Evolutionary conservation across 2,888 invertebrate species (phyloP).

Genomic region (Bursaphelenchus okinawaensis): DNA sequence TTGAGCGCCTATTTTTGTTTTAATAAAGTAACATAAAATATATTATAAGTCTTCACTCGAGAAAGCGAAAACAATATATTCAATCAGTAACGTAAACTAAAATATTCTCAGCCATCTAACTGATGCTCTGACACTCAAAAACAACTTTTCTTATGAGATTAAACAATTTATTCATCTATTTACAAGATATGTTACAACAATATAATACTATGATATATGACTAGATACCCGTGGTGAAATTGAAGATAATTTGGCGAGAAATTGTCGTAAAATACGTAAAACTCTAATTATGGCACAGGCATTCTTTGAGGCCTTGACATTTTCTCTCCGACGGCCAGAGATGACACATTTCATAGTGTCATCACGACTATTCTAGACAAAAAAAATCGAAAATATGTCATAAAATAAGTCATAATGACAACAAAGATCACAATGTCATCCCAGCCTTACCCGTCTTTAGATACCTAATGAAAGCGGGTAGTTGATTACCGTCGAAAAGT

Average conservation of each 20-base stretch:
- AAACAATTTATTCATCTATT: no score
- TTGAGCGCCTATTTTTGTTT: no score
- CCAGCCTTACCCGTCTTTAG: background rate
- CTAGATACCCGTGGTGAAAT: background rate
- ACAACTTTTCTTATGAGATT: no score
- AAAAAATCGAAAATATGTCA: background rate
- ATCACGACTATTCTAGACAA: no score
- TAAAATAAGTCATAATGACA: background rate
- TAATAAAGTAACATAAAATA: no score
- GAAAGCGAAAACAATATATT: no score
- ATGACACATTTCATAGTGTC: no score
- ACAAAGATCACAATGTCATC: background rate
- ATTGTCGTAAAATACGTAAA: background rate
- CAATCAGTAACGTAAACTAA: no score
- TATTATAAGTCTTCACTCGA: no score
- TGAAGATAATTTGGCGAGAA: background rate
- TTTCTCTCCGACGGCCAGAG: background rate
- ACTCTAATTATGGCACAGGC: background rate
- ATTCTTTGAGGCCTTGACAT: background rate
- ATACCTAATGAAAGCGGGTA: background rate
- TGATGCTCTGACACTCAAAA: no score
- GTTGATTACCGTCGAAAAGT: background rate
- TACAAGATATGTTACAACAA: background rate
- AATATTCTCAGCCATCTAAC: no score
- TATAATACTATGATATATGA: background rate